These are phyloP conservation scores for Aeoliscus strigatus DNA, from an alignment of 2,797 vertebrate genomes.

Conservation along the genomic window DNA sequence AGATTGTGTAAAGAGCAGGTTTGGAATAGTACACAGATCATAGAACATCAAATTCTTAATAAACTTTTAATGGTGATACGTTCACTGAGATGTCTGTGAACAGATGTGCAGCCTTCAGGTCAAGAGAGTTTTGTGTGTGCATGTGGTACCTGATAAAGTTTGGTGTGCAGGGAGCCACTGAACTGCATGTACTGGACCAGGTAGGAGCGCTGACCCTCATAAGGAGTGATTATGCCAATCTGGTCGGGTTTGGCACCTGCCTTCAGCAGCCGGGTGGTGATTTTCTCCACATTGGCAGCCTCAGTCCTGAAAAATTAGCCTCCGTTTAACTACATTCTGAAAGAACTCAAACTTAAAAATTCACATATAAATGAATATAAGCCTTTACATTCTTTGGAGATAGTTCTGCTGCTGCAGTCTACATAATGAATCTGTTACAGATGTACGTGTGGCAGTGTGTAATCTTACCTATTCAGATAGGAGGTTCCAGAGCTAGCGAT, in stretches of 20 bases:
- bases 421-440: too few species aligned
- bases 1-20: not conserved
- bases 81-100: not conserved
- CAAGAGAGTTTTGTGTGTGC: not conserved
- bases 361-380: too few species aligned
- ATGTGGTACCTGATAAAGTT: conserved; percentile 91
- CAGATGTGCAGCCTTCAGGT: not conserved
- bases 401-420: too few species aligned
- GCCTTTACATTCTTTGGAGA: too few species aligned
- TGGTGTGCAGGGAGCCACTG: conserved; percentile 96
- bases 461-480: conserved; percentile 92
- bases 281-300: conserved; percentile 97
- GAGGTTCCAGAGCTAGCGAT: conserved; percentile 98
- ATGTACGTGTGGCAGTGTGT: not conserved
- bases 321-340: not conserved
- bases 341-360: too few species aligned
- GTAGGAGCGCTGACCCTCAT: conserved; percentile 96
- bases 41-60: not conserved
- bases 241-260: conserved; percentile 97
- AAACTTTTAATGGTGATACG: not conserved
- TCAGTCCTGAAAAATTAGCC: conserved; percentile 80
- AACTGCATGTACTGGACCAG: conserved; percentile 99
- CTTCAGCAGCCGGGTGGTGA: conserved; percentile 94
- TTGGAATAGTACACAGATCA: not conserved
- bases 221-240: conserved; percentile 97